These are phyloP conservation scores for Diarsia dahlii DNA, from an alignment of 2,888 invertebrate genomes.

Conservation along the genomic window DNA sequence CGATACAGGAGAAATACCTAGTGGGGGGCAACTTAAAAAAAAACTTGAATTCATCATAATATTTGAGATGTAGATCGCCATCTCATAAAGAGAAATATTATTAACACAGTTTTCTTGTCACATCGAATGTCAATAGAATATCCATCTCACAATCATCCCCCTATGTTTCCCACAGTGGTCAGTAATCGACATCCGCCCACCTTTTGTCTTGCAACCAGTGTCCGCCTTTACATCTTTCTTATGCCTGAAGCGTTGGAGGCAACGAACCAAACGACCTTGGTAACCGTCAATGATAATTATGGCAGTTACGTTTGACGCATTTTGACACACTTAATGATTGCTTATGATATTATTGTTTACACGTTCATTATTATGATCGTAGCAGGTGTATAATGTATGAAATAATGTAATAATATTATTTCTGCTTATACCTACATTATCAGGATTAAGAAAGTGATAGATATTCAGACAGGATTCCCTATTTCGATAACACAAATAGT, in stretches of 20 bases:
- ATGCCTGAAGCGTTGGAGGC: constrained; percentile 44
- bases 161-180: constrained; percentile 12
- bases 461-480: not conserved
- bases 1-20: too few species aligned
- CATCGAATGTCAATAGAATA: not conserved
- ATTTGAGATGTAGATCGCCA: not conserved
- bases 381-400: too few species aligned
- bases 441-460: not conserved
- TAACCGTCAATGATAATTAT: not conserved
- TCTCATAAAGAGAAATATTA: not conserved
- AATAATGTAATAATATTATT: too few species aligned
- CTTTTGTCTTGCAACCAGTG: constrained; percentile 52
- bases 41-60: not conserved
- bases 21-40: not conserved
- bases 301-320: not conserved
- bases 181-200: constrained; percentile 54
- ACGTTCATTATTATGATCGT: too few species aligned
- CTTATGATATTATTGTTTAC: too few species aligned
- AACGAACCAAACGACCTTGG: constrained; percentile 27
- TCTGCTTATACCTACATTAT: too few species aligned
- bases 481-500: not conserved
- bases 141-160: constrained; percentile 16
- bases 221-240: constrained; percentile 49
- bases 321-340: too few species aligned
- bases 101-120: not conserved